Evolutionary conservation across 2,113 vertebrate species (phyloP), one percentile per base, ranked within the genome.

Genomic region (Ondatra zibethicus): DNA sequence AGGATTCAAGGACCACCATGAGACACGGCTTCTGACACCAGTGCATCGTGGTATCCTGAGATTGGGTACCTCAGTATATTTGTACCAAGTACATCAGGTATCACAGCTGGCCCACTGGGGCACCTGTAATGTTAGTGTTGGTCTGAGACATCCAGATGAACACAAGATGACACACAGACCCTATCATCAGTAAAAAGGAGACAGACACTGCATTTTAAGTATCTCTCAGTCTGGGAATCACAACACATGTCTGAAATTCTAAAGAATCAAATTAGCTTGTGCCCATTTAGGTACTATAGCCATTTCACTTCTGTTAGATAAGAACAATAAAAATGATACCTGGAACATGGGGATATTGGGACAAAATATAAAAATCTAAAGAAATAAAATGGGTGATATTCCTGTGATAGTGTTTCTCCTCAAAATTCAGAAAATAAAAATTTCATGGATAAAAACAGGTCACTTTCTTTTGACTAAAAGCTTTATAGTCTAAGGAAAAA

Each of bases 381-480:
- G 55, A 94, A 84, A 73, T 92, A 50, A 85, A 95, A 52, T 47
- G 81, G 95, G 78, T 47, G 10, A 80, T 86, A 19, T 7, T 95
- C 70, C 47, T 78, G 82, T 78, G 61, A 86, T 45, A 6, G n/a
- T 94, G 13, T 55, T 87, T 89, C 36, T 91, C 86, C 66, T 94
- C n/a, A 89, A 89, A 93, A 29, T 70, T 8, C 72, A 96, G 19
- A 92, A 45, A 88, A 87, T 82, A 94, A 63, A 93, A 96, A 88
- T 87, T 39, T 25, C 31, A 87, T 70, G 5, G 29, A 75, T 93
- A 81, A 94, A 90, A 86, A 85, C 17, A 31, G 19, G 13, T 12
- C 55, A 63, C 39, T 65, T 94, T 36, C 36, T 23, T 58, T 58
- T n/a, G 52, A 88, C 70, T 82, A 91, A 88, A 82, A 70, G 70